A percentile compares a stretch with the other conserved stretches of the same genome.
phyloP scores from a whole-genome alignment of 1,140 invertebrate genomes.

The Drosophila hydei region DNA sequence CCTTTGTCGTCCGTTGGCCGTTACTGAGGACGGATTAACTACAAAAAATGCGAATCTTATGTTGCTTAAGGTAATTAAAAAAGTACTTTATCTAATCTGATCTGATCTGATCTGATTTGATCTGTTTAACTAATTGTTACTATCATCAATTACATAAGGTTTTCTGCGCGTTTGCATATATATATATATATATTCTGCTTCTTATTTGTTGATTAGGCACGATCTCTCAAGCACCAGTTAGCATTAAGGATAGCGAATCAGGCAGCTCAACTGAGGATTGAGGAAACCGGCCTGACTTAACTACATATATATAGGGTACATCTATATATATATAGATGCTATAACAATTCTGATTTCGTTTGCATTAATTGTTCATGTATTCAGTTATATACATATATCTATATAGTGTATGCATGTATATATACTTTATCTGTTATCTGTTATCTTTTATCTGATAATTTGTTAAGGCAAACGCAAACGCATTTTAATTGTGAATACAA shows the following conservation, averaged over 20 bases:
- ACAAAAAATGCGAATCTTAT: slow-evolving; percentile 72
- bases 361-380: slow-evolving; percentile 7
- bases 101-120: no score
- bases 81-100: slow-evolving; percentile 14
- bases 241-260: slow-evolving; percentile 31
- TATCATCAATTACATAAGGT: slow-evolving; percentile 18
- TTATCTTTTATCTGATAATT: no score
- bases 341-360: slow-evolving; percentile 5
- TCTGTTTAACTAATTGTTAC: slow-evolving; percentile 26
- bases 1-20: slow-evolving; percentile 52
- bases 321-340: slow-evolving; percentile 8
- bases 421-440: slow-evolving; percentile 8
- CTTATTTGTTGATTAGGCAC: slow-evolving; percentile 43
- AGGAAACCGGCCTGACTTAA: slow-evolving; percentile 61
- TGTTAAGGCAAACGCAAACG: slow-evolving; percentile 57
- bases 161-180: slow-evolving; percentile 3
- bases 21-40: slow-evolving; percentile 78
- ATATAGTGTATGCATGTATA: not conserved
- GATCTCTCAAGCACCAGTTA: slow-evolving; percentile 69
- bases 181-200: not conserved
- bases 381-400: slow-evolving; percentile 21
- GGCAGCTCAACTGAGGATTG: slow-evolving; percentile 60
- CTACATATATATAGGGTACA: slow-evolving; percentile 1
- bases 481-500: slow-evolving; percentile 55
- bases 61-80: slow-evolving; percentile 47